phyloP scores from a whole-genome alignment of 2,888 invertebrate species.

The Yponomeuta plumbellus region DNA sequence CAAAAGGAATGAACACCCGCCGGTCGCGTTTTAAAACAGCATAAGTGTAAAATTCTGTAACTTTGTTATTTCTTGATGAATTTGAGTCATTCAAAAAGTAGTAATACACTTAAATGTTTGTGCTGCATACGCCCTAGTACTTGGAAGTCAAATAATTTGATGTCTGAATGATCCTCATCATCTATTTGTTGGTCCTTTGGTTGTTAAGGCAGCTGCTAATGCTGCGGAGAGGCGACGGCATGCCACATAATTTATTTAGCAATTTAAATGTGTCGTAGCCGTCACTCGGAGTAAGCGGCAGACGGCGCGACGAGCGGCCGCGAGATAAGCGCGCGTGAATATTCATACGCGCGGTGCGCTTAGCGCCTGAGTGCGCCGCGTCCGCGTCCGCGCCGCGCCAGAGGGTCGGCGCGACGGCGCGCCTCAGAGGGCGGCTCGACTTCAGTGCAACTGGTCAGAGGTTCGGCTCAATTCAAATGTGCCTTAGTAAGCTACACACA shows the following conservation, averaged over 20 bases:
- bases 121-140: no score
- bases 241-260: background rate
- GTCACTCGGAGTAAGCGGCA: background rate
- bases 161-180: no score
- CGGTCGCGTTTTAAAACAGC: no score
- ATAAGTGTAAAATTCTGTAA: no score
- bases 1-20: no score
- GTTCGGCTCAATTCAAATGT: background rate
- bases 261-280: background rate
- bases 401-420: background rate
- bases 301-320: conserved; percentile 2
- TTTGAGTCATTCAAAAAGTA: no score
- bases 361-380: background rate
- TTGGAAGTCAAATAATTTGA: no score
- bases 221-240: background rate
- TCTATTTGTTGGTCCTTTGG: background rate
- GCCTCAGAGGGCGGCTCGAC: no score
- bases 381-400: conserved; percentile 1
- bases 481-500: no score
- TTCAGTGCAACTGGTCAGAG: no score
- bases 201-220: background rate
- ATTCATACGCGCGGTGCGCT: background rate
- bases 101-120: no score
- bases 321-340: background rate
- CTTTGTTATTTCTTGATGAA: no score